A percentile compares a stretch with the other conserved stretches of the same genome.
These are phyloP conservation scores for Drosophila affinis DNA, from an alignment of 2,888 invertebrate species.

Conservation along the genomic window DNA sequence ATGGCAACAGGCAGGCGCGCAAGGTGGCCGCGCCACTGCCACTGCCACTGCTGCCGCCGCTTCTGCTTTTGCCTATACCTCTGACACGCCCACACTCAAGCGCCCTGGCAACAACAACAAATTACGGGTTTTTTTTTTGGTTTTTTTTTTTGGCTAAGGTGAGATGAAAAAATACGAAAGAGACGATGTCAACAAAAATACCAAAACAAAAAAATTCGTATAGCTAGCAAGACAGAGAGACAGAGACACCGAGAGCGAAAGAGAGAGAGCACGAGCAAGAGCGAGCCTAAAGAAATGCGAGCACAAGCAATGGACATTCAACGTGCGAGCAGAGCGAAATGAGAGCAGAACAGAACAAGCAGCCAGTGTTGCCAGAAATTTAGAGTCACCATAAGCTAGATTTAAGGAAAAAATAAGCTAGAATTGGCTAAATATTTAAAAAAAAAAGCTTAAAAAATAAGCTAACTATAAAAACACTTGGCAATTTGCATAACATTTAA, in stretches of 20 bases:
- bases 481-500: too few species aligned
- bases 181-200: constrained; percentile 83
- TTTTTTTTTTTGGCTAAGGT: background rate
- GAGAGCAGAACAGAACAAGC: constrained; percentile 33
- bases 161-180: constrained; percentile 66
- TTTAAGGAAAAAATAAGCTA: too few species aligned
- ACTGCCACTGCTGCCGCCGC: background rate
- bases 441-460: too few species aligned
- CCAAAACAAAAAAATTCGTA: constrained; percentile 72
- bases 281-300: background rate
- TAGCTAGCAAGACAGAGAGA: constrained; percentile 22
- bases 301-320: constrained; percentile 25
- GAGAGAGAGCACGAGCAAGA: constrained; percentile 23
- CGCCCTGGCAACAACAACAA: constrained; percentile 43
- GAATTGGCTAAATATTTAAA: too few species aligned
- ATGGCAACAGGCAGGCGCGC: constrained; percentile 71
- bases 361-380: too few species aligned
- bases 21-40: constrained; percentile 55
- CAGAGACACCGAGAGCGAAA: constrained; percentile 19
- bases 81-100: constrained; percentile 24
- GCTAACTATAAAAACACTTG: too few species aligned
- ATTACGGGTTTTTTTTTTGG: constrained; percentile 11
- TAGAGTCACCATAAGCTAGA: too few species aligned
- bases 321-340: constrained; percentile 22
- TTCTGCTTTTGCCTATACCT: constrained; percentile 2